Evolutionary conservation across 2,113 vertebrate species (phyloP).

Genomic region (Bubalus kerabau): DNA sequence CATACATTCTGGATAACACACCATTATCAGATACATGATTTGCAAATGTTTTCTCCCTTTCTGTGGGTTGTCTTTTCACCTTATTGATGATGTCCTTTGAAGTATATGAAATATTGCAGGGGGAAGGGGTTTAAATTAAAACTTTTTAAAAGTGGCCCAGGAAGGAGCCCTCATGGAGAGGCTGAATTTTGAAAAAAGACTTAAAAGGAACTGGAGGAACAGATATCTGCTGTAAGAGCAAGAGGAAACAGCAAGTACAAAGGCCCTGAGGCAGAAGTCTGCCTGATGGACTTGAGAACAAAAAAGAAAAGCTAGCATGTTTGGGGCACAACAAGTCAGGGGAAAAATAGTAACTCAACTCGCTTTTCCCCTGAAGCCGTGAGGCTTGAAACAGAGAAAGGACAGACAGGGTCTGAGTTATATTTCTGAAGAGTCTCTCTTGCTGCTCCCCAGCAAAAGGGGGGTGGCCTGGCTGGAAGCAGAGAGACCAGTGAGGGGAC

Average conservation of each 20-base stretch:
- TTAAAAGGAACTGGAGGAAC: neutral
- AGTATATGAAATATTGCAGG: neutral
- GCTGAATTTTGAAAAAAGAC: neutral
- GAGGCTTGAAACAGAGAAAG: neutral
- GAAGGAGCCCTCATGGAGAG: neutral
- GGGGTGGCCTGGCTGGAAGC: neutral
- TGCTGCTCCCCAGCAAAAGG: neutral
- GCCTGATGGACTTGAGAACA: neutral
- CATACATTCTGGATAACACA: neutral
- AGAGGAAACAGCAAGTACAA: neutral
- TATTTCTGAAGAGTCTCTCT: neutral
- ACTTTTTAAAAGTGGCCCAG: neutral
- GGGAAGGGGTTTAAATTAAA: neutral
- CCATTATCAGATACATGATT: neutral
- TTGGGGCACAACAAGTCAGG: neutral
- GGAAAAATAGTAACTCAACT: fast-evolving
- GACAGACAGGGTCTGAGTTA: neutral
- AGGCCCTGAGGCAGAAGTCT: neutral
- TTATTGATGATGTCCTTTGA: neutral
- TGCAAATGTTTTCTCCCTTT: neutral
- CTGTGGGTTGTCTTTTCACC: neutral
- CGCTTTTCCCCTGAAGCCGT: neutral
- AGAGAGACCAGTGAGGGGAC: neutral
- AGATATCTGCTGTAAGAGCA: neutral
- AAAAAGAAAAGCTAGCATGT: neutral